These are phyloP conservation scores for Ibycter americanus DNA, from an alignment of 2,797 vertebrate species.

Conservation along the genomic window DNA sequence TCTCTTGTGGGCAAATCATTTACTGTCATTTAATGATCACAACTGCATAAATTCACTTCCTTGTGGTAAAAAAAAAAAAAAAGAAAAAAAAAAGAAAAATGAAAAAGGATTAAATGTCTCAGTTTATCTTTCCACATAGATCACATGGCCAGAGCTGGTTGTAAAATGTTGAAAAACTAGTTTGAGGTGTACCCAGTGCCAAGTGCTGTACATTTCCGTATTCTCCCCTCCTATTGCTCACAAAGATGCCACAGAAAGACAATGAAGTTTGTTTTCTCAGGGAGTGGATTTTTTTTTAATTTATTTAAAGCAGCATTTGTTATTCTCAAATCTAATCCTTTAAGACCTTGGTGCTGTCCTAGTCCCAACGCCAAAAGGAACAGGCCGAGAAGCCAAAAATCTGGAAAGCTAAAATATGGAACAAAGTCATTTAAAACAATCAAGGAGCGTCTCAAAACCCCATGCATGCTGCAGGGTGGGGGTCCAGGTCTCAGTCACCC, in stretches of 20 bases:
- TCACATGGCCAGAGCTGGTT: conserved; percentile 51
- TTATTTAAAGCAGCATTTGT: neutral
- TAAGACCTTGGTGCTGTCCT: neutral
- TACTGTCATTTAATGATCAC: conserved; percentile 26
- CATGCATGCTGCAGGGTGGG: accelerated
- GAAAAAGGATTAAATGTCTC: conserved; percentile 57
- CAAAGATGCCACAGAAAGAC: conserved; percentile 36
- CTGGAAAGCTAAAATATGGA: neutral
- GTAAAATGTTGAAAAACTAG: conserved; percentile 73
- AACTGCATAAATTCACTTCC: conserved; percentile 25
- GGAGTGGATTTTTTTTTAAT: neutral
- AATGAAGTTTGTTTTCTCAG: conserved; percentile 51
- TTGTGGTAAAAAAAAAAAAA: conserved; percentile 9
- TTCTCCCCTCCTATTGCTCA: neutral
- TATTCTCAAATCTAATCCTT: conserved; percentile 15
- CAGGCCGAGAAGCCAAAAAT: neutral
- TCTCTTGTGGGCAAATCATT: conserved; percentile 3
- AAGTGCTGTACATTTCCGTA: conserved; percentile 52
- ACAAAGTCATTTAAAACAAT: neutral
- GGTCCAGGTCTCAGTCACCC: neutral
- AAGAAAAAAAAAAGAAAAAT: conserved; percentile 10
- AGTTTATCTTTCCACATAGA: conserved; percentile 61
- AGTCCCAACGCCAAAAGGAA: neutral
- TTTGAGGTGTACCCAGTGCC: conserved; percentile 61
- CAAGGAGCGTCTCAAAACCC: neutral